phyloP scores from a whole-genome alignment of 1,140 invertebrate species.

The Papilio machaon region DNA sequence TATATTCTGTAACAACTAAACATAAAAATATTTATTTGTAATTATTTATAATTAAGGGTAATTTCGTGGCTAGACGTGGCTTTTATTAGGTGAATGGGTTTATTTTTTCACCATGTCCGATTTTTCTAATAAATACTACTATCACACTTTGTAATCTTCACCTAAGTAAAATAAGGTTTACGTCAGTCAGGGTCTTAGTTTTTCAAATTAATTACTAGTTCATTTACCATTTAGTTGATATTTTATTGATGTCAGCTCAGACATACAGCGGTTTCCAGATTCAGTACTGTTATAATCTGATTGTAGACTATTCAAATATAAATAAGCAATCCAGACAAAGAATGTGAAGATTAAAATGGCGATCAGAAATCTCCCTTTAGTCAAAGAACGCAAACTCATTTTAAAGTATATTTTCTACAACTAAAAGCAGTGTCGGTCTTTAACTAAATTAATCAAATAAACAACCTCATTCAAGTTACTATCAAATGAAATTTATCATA shows the following conservation, averaged over 20 bases:
- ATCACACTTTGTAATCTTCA: too few relatives aligned
- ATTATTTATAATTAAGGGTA: not conserved
- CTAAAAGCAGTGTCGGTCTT: too few relatives aligned
- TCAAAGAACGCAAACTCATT: slow-evolving; percentile 48
- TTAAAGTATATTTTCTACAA: not conserved
- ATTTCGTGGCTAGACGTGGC: too few relatives aligned
- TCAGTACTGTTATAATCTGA: slow-evolving; percentile 53
- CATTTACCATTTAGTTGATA: slow-evolving; percentile 69
- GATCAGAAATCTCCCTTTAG: slow-evolving; percentile 49
- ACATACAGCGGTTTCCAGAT: slow-evolving; percentile 60
- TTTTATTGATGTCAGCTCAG: slow-evolving; percentile 68
- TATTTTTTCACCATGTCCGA: too few relatives aligned
- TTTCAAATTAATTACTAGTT: not conserved
- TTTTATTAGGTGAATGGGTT: too few relatives aligned
- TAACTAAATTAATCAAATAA: not conserved
- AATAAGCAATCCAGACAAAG: slow-evolving; percentile 52
- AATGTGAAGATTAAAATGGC: slow-evolving; percentile 47
- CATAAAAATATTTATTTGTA: not conserved
- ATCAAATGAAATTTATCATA: not conserved
- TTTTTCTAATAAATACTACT: too few relatives aligned
- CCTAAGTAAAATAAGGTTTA: too few relatives aligned
- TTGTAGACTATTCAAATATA: slow-evolving; percentile 64
- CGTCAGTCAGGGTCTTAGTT: not conserved
- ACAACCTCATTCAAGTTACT: not conserved
- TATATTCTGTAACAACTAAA: slow-evolving; percentile 69